phyloP scores from a whole-genome alignment of 1,140 invertebrate species.

The Himalopsyche phryganea region DNA sequence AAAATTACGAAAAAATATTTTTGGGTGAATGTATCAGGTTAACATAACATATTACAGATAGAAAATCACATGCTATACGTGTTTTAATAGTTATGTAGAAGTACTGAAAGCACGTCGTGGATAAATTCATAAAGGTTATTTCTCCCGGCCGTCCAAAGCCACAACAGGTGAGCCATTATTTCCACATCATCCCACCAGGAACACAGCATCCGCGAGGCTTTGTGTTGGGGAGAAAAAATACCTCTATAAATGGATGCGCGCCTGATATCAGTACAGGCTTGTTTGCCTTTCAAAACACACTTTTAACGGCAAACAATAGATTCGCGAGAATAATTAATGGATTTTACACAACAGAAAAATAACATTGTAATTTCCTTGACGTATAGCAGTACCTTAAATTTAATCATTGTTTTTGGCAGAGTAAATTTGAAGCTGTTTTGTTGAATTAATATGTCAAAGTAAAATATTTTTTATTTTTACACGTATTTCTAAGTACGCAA shows the following conservation, averaged over 20 bases:
- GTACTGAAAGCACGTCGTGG: background rate
- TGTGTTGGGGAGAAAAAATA: background rate
- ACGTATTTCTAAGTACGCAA: no score
- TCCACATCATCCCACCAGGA: background rate
- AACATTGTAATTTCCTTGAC: no score
- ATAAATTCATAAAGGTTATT: background rate
- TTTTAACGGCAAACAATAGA: no score
- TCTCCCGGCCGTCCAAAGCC: background rate
- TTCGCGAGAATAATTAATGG: no score
- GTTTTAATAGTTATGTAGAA: background rate
- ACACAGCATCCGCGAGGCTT: background rate
- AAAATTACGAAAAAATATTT: background rate
- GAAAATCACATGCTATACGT: background rate
- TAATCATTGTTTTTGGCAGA: no score
- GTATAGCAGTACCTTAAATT: no score
- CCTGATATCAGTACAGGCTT: background rate
- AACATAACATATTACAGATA: background rate
- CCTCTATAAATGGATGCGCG: background rate
- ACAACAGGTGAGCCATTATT: conserved; percentile 17
- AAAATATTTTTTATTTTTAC: no score
- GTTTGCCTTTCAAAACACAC: no score
- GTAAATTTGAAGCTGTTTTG: no score
- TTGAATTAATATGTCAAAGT: no score
- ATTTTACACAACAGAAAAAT: no score
- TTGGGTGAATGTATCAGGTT: background rate